Conservation (phyloP, 37 sponge, comb jelly and placozoan genomes). For the Axinella damicornis region DNA sequence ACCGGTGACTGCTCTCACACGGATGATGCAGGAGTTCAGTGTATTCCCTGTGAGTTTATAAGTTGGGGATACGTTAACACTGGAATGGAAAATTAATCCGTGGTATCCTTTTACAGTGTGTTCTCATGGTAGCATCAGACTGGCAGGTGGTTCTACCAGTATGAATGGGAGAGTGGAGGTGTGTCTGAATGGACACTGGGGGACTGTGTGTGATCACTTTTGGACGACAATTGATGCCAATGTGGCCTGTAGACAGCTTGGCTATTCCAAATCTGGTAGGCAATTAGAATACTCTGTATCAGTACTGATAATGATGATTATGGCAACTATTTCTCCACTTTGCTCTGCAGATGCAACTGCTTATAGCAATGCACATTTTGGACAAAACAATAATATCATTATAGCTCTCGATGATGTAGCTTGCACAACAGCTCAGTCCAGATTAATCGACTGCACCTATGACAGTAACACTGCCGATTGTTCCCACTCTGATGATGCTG, state of each 20-base stretch:
- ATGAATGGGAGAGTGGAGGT: slow-evolving; percentile 62
- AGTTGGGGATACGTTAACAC: no score
- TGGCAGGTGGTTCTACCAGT: slow-evolving; percentile 31
- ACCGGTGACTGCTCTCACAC: no score
- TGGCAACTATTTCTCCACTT: no score
- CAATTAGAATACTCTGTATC: no score
- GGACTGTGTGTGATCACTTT: slow-evolving; percentile 63
- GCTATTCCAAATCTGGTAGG: background rate
- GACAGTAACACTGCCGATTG: no score
- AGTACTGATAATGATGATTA: background rate
- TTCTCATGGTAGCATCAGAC: slow-evolving; percentile 29
- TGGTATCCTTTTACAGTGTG: background rate
- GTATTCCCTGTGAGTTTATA: no score
- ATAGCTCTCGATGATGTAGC: background rate
- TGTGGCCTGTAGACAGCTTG: slow-evolving; percentile 5
- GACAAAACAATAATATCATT: no score
- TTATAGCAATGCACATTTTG: no score
- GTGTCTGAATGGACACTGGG: slow-evolving; percentile 51
- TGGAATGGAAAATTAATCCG: no score
- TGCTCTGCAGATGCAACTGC: no score
- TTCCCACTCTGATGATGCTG: no score
- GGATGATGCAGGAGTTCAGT: no score
- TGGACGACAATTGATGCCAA: slow-evolving; percentile 5
- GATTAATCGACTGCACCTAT: background rate
- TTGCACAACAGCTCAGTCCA: background rate